A percentile compares a stretch with the other conserved stretches of the same genome.
Evolutionary conservation across 2,888 invertebrate species (phyloP).

Genomic region (Andrena fulva): DNA sequence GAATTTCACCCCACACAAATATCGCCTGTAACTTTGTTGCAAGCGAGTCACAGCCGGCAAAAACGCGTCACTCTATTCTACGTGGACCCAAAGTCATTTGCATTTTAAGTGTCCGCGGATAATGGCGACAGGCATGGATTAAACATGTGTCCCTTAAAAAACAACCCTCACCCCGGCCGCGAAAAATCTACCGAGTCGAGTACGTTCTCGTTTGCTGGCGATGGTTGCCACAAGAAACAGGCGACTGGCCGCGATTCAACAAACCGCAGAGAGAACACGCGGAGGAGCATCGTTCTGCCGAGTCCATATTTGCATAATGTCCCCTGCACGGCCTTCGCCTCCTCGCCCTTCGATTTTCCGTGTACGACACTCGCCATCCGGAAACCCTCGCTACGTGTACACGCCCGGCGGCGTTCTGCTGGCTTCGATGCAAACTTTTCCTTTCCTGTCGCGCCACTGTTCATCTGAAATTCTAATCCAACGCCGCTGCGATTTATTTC

Average conservation of each 20-base stretch:
- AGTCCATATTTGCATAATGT: slow-evolving; percentile 28
- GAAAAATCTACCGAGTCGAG: background rate
- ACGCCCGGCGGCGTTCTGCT: slow-evolving; percentile 27
- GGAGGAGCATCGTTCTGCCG: background rate
- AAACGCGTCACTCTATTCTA: background rate
- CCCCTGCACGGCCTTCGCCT: background rate
- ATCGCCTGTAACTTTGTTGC: background rate
- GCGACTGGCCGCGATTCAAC: background rate
- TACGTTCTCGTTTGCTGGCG: background rate
- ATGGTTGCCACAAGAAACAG: background rate
- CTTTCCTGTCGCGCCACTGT: slow-evolving; percentile 10
- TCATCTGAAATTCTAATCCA: slow-evolving; percentile 65
- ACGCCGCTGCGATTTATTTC: slow-evolving; percentile 50
- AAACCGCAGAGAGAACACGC: background rate
- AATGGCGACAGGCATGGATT: background rate
- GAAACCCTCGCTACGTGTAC: slow-evolving; percentile 21
- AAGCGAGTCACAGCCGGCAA: background rate
- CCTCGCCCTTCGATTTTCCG: slow-evolving; percentile 12
- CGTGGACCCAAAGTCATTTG: background rate
- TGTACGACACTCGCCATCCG: slow-evolving; percentile 8
- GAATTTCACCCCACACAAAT: slow-evolving; percentile 7
- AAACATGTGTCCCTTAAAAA: background rate
- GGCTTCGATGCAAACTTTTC: slow-evolving; percentile 19
- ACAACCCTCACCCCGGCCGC: background rate
- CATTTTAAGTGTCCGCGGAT: slow-evolving; percentile 16